Evolutionary conservation across 2,113 vertebrate species (phyloP), one percentile per base, ranked within the genome.

Genomic region (Planiliza haematocheilus): DNA sequence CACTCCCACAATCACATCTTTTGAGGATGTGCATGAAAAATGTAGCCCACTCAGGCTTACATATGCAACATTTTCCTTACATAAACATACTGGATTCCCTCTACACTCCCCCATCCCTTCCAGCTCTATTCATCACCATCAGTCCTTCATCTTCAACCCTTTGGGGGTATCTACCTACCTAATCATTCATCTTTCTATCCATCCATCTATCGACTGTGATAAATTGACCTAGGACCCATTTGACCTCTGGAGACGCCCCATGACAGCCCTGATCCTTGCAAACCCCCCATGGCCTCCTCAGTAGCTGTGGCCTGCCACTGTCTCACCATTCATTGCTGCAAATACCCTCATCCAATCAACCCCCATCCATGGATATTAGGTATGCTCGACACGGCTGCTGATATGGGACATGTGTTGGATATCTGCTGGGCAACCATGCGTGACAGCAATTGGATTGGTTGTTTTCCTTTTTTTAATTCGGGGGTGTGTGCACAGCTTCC

Each of bases 131-230:
- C 20, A 37, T 86, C 78, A 86, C 41, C 50, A 53, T 79, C 81
- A 70, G 79, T 43, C 46, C 77, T 63, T 62, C 68, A 74, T 70
- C 64, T 34, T 70, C 39, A 45, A 48, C 36, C 55, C 53, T 74
- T 48, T 48, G 76, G 82, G 82, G 58, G 10, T 58, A 63, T 76
- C 77, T 63, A 46, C 60, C 73, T 17, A 57, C 67, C 61, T 72
- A 55, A 75, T 82, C 67, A 76, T 85, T 42, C 14, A 17, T 39
- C 56, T 71, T 70, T 78, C 48, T 41, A 55, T 69, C 73, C 57
- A 69, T 77, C 69, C 41, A 59, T 82, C 57, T 79, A 84, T 88
- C 18, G 67, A 85, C 83, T 79, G 57, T 58, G 74, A 86, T 81
- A 59, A 64, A 83, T 84, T 81, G 76, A 86, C 78, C 72, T 38